A percentile compares a stretch with the other conserved stretches of the same genome.
phyloP scores from a whole-genome alignment of 2,797 vertebrate genomes.

The Peromyscus attwateri region DNA sequence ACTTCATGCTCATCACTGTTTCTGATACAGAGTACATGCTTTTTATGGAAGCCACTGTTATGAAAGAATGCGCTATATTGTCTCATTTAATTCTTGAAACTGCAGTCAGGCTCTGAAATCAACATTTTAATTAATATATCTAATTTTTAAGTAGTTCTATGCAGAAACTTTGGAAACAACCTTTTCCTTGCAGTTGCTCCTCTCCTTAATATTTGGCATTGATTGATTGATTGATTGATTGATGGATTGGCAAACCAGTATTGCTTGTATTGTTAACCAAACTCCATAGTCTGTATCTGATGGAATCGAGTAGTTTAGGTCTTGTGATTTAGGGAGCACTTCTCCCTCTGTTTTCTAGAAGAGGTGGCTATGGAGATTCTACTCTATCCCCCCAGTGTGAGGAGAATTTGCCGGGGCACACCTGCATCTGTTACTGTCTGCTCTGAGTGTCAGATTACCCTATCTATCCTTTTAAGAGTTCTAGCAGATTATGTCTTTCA shows the following conservation, averaged over 20 bases:
- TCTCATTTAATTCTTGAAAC: neutral
- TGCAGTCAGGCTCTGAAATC: neutral
- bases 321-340: neutral
- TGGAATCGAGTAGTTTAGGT: neutral
- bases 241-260: neutral
- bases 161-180: neutral
- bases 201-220: neutral
- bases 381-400: too few species aligned
- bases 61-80: neutral
- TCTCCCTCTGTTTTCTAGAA: too few species aligned
- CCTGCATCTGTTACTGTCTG: neutral
- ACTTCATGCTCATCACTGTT: neutral
- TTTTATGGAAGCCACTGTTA: neutral
- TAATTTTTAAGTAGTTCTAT: neutral
- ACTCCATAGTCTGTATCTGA: neutral
- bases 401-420: neutral
- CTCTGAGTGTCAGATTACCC: neutral
- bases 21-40: neutral
- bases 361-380: too few species aligned
- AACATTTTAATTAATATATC: neutral
- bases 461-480: slow-evolving; percentile 11
- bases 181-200: neutral
- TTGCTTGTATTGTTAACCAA: neutral
- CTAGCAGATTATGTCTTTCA: neutral
- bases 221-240: neutral